Percentiles rank a stretch among this genome's conserved stretches.
Evolutionary conservation across 1,140 invertebrate genomes (phyloP).

Genomic region (Megalopta genalis): DNA sequence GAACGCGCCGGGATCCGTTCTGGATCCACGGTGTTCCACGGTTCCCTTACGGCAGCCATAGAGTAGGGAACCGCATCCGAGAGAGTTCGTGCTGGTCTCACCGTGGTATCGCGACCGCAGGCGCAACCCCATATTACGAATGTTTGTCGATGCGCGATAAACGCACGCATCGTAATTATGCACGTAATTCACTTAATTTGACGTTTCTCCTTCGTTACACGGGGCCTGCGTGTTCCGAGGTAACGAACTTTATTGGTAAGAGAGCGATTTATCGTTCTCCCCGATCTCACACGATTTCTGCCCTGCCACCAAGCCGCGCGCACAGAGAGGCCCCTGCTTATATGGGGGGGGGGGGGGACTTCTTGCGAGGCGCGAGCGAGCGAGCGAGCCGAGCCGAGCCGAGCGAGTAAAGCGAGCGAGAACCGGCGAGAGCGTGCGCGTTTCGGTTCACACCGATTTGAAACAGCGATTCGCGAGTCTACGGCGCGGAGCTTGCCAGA

Average conservation of each 20-base stretch:
- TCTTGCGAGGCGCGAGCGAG: too few relatives aligned
- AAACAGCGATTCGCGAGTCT: conserved; percentile 40
- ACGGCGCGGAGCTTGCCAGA: neutral
- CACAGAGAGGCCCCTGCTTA: conserved; percentile 30
- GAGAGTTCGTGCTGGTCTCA: conserved; percentile 57
- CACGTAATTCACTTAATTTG: conserved; percentile 69
- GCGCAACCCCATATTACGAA: conserved; percentile 58
- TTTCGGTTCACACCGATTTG: conserved; percentile 52
- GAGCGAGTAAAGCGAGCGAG: too few relatives aligned
- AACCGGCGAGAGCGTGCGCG: neutral
- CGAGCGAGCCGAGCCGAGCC: too few relatives aligned
- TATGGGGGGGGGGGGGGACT: conserved; percentile 7
- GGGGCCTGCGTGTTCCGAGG: conserved; percentile 62
- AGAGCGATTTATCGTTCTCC: conserved; percentile 63
- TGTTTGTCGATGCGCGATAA: conserved; percentile 67
- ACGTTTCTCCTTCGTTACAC: conserved; percentile 63
- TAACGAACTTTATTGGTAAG: conserved; percentile 68
- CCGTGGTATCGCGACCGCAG: conserved; percentile 32
- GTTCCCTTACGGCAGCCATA: too few relatives aligned
- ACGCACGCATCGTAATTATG: conserved; percentile 66
- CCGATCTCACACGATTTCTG: conserved; percentile 64
- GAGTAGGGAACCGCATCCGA: neutral
- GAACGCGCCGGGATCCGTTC: too few relatives aligned
- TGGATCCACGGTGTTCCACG: too few relatives aligned
- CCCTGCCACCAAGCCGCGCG: conserved; percentile 20